Conservation (phyloP, 2,888 invertebrate species). For the Aspidapion aeneum region DNA sequence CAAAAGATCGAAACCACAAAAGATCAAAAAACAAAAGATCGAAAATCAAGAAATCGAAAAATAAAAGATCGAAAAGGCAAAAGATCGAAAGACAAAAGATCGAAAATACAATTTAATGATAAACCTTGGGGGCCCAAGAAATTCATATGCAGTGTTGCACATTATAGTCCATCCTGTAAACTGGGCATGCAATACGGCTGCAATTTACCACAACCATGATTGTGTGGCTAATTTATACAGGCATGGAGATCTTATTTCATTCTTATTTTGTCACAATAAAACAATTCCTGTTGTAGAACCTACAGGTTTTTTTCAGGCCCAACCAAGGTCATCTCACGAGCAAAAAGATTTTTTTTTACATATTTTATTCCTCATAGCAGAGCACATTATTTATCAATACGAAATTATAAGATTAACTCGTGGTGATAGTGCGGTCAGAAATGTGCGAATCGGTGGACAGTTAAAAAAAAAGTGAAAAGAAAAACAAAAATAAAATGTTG, state of each 20-base stretch:
- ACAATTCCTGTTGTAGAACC: background rate
- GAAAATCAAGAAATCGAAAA: no score
- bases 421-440: background rate
- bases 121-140: no score
- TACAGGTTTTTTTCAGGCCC: background rate
- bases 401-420: no score
- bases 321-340: background rate
- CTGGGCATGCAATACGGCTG: background rate
- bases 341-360: no score
- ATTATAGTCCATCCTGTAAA: background rate
- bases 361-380: background rate
- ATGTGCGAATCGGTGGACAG: background rate
- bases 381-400: no score
- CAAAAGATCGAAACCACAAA: no score
- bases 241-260: conserved; percentile 11
- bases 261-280: conserved; percentile 18
- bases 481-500: conserved; percentile 14
- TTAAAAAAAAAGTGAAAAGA: conserved; percentile 1
- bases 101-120: no score
- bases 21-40: no score
- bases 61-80: no score
- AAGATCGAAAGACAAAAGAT: no score
- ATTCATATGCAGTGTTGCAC: no score
- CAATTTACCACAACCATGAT: background rate
- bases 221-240: no score